Evolutionary conservation across 1,140 invertebrate genomes (phyloP).

Genomic region (Mycetomoellerius zeteki): DNA sequence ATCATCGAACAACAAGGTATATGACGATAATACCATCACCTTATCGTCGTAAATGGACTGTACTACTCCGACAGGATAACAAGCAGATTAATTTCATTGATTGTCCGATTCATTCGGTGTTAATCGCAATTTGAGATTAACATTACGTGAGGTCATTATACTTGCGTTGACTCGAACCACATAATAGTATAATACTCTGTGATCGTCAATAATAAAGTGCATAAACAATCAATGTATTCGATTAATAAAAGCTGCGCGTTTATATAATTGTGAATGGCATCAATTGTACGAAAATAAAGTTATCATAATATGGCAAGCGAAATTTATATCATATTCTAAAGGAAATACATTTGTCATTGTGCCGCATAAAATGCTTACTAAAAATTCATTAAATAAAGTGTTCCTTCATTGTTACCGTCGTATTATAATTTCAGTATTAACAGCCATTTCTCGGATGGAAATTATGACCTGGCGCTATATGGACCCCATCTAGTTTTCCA

Average conservation of each 20-base stretch:
- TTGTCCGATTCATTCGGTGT: slow-evolving; percentile 68
- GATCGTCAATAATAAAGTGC: slow-evolving; percentile 41
- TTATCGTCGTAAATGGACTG: slow-evolving; percentile 55
- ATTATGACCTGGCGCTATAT: no score
- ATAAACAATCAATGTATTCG: slow-evolving; percentile 31
- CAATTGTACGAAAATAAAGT: slow-evolving; percentile 10
- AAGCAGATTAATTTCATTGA: slow-evolving; percentile 67
- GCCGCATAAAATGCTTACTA: not conserved
- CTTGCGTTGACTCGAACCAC: slow-evolving; percentile 20
- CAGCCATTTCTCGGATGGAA: no score
- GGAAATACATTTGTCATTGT: slow-evolving; percentile 3
- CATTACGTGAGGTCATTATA: slow-evolving; percentile 56
- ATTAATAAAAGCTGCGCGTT: not conserved
- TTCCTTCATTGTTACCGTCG: not conserved
- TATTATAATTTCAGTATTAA: not conserved
- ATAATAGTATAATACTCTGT: slow-evolving; percentile 1
- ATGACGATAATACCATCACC: slow-evolving; percentile 21
- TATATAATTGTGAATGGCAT: not conserved
- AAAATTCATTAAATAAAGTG: slow-evolving; percentile 3
- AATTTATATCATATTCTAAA: not conserved
- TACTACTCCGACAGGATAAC: slow-evolving; percentile 51
- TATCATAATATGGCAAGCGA: not conserved
- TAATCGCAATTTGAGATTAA: slow-evolving; percentile 65
- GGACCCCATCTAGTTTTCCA: no score
- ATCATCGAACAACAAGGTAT: not conserved